Percentiles rank a stretch among this genome's conserved stretches.
These are phyloP conservation scores for Semotilus atromaculatus DNA, from an alignment of 2,797 vertebrate genomes.

Conservation along the genomic window DNA sequence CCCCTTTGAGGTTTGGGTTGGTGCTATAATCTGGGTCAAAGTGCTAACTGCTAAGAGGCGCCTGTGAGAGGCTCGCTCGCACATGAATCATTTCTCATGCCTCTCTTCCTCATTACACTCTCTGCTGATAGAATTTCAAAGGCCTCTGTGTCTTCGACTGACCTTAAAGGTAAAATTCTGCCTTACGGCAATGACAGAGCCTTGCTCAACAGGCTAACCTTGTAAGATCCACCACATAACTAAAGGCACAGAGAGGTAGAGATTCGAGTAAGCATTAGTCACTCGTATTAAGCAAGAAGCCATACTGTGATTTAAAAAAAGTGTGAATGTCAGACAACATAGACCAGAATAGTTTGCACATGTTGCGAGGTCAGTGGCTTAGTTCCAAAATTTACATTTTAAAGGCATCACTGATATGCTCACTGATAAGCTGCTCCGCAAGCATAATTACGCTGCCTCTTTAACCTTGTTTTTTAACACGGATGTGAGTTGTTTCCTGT, in stretches of 20 bases:
- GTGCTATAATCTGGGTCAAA: slow-evolving; percentile 79
- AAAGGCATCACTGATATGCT: neutral
- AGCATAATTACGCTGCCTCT: neutral
- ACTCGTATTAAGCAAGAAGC: slow-evolving; percentile 27
- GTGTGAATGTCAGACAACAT: neutral
- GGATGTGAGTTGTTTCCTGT: neutral
- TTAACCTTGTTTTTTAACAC: slow-evolving; percentile 15
- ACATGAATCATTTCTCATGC: slow-evolving; percentile 68
- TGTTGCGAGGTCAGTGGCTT: slow-evolving; percentile 8
- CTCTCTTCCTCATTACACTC: slow-evolving; percentile 66
- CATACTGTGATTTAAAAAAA: slow-evolving; percentile 22
- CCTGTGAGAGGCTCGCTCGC: slow-evolving; percentile 67
- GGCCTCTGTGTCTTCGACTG: slow-evolving; percentile 52
- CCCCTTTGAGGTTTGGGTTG: slow-evolving; percentile 65
- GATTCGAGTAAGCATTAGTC: slow-evolving; percentile 46
- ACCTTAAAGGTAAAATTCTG: slow-evolving; percentile 63
- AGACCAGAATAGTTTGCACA: slow-evolving; percentile 1
- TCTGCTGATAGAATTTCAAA: slow-evolving; percentile 54
- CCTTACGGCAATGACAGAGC: slow-evolving; percentile 38
- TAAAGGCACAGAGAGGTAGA: slow-evolving; percentile 17
- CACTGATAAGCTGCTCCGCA: neutral
- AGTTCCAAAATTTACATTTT: neutral
- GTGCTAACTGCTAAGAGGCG: slow-evolving; percentile 73
- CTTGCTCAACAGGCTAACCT: slow-evolving; percentile 46
- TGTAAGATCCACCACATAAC: slow-evolving; percentile 36